phyloP scores from a whole-genome alignment of 2,113 vertebrate species.

The Saiga tatarica region DNA sequence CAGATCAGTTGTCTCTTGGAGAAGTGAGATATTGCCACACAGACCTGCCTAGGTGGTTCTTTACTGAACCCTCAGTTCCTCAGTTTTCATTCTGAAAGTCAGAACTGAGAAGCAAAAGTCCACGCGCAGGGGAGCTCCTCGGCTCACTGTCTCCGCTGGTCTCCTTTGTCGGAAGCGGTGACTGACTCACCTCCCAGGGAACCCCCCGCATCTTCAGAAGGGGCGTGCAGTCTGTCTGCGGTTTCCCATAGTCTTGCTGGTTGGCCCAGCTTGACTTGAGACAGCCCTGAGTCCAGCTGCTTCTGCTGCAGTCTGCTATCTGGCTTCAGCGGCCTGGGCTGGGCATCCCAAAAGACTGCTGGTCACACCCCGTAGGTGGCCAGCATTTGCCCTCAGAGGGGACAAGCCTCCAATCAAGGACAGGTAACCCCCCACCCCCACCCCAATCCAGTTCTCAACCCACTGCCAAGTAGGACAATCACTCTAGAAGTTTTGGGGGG shows the following conservation, averaged over 20 bases:
- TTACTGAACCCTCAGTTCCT: background rate
- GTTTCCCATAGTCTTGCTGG: background rate
- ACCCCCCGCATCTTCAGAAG: background rate
- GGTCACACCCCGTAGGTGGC: background rate
- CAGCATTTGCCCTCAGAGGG: fast-evolving
- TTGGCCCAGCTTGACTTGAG: background rate
- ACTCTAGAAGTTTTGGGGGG: background rate
- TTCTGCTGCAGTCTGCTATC: background rate
- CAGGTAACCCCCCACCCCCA: fast-evolving
- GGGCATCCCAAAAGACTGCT: background rate
- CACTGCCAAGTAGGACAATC: background rate
- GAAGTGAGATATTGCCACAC: fast-evolving
- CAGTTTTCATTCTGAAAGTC: background rate
- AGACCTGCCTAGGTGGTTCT: fast-evolving
- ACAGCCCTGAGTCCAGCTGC: background rate
- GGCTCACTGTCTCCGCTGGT: fast-evolving
- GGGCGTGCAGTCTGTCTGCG: background rate
- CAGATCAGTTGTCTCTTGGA: background rate
- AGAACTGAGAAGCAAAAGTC: background rate
- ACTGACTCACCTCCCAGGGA: background rate
- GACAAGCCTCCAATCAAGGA: background rate
- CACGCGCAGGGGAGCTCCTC: fast-evolving
- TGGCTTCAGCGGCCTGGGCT: background rate
- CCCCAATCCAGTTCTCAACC: background rate
- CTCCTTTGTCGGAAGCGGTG: fast-evolving